phyloP scores from a whole-genome alignment of 2,113 vertebrate genomes.

The Physeter macrocephalus region DNA sequence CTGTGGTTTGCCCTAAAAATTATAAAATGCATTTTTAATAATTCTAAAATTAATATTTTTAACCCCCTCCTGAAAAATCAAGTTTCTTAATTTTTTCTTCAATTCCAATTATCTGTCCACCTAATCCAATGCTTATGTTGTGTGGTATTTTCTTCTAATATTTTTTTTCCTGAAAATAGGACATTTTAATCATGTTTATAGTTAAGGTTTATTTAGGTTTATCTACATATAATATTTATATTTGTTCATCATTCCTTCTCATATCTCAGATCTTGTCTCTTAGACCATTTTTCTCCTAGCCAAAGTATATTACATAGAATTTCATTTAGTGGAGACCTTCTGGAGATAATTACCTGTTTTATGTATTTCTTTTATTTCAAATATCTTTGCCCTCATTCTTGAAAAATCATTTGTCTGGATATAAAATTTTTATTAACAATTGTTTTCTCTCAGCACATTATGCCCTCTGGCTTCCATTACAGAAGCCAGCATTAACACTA shows the following conservation, averaged over 20 bases:
- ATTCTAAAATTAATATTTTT: slow-evolving; percentile 6
- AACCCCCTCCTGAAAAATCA: background rate
- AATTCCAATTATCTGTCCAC: background rate
- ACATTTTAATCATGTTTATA: background rate
- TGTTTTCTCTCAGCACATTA: background rate
- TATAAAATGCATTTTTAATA: background rate
- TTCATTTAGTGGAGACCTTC: background rate
- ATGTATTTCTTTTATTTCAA: background rate
- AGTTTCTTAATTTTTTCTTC: background rate
- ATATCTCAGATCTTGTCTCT: background rate
- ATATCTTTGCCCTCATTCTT: background rate
- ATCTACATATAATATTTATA: background rate
- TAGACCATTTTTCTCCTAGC: background rate
- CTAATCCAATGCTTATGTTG: background rate
- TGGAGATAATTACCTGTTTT: background rate
- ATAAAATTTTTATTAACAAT: background rate
- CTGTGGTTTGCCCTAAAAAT: background rate
- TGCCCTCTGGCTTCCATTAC: background rate
- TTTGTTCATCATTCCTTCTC: background rate
- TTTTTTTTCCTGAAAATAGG: background rate
- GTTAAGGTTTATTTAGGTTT: background rate
- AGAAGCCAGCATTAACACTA: background rate
- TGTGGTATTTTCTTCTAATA: background rate
- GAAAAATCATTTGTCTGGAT: background rate
- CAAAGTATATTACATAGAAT: background rate